These are phyloP conservation scores for Dasysyrphus albostriatus DNA, from an alignment of 2,888 invertebrate species.

Conservation along the genomic window DNA sequence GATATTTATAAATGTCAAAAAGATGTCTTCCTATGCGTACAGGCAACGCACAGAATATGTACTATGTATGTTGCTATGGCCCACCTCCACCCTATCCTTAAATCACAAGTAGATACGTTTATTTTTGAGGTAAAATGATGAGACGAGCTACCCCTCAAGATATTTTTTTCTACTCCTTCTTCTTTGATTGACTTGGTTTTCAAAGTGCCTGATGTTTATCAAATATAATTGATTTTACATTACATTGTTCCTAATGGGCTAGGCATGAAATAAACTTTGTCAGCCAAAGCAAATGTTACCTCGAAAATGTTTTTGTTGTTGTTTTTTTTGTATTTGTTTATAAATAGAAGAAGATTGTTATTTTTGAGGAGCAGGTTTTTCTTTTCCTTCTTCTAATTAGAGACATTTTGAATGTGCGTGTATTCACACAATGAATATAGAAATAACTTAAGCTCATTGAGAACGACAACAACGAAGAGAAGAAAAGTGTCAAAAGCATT, in stretches of 20 bases:
- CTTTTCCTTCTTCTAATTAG: conserved; percentile 39
- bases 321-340: not conserved
- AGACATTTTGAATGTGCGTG: conserved; percentile 52
- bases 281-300: conserved; percentile 35
- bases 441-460: conserved; percentile 70
- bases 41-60: not conserved
- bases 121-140: not conserved
- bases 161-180: not conserved
- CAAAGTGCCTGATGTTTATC: conserved; percentile 15
- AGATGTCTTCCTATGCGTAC: conserved; percentile 27
- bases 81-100: not conserved
- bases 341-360: conserved; percentile 57
- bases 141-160: not conserved
- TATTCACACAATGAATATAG: conserved; percentile 56
- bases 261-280: conserved; percentile 55
- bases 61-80: too few species aligned
- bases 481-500: conserved; percentile 36
- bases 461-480: conserved; percentile 31
- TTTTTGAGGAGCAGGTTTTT: conserved; percentile 44
- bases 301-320: conserved; percentile 34
- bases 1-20: conserved; percentile 64
- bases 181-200: conserved; percentile 12
- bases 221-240: conserved; percentile 42
- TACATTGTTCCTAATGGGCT: conserved; percentile 61
- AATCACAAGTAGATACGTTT: not conserved